These are phyloP conservation scores for Notolabrus celidotus DNA, from an alignment of 2,797 vertebrate genomes.

Conservation along the genomic window DNA sequence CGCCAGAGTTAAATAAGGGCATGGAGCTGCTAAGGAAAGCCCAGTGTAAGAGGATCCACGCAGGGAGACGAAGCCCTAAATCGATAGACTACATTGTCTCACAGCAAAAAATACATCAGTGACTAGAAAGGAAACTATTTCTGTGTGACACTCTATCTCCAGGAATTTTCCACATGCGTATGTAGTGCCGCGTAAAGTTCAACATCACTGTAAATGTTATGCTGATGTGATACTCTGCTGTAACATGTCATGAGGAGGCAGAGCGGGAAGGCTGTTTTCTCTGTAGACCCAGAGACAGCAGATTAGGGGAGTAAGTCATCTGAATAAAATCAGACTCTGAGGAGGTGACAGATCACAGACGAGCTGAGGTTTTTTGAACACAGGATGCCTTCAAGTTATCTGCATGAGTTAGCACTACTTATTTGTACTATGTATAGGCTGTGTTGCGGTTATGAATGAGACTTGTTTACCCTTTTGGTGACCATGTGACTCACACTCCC, in stretches of 20 bases:
- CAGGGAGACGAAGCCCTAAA: slow-evolving; percentile 70
- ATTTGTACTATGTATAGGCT: slow-evolving; percentile 54
- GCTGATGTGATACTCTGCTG: slow-evolving; percentile 59
- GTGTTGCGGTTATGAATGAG: slow-evolving; percentile 84
- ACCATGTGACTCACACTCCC: slow-evolving; percentile 83
- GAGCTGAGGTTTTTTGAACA: not conserved
- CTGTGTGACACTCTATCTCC: slow-evolving; percentile 81
- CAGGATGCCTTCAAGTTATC: slow-evolving; percentile 14
- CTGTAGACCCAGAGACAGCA: slow-evolving; percentile 9
- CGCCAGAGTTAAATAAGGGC: slow-evolving; percentile 87
- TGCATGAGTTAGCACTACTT: slow-evolving; percentile 33
- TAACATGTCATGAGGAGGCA: slow-evolving; percentile 30
- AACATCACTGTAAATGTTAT: slow-evolving; percentile 72
- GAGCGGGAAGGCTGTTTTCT: slow-evolving; percentile 11
- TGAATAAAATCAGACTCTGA: not conserved
- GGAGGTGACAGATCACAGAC: not conserved
- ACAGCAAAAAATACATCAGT: slow-evolving; percentile 83
- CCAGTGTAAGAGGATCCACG: slow-evolving; percentile 82
- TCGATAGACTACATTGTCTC: slow-evolving; percentile 84
- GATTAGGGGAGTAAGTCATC: slow-evolving; percentile 14
- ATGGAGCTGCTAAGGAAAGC: slow-evolving; percentile 85
- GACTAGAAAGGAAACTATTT: slow-evolving; percentile 87
- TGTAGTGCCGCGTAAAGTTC: slow-evolving; percentile 75
- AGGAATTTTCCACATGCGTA: slow-evolving; percentile 84
- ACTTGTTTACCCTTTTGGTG: slow-evolving; percentile 84